Evolutionary conservation across 2,797 vertebrate genomes (phyloP).

Genomic region (Emydoidea blandingii): DNA sequence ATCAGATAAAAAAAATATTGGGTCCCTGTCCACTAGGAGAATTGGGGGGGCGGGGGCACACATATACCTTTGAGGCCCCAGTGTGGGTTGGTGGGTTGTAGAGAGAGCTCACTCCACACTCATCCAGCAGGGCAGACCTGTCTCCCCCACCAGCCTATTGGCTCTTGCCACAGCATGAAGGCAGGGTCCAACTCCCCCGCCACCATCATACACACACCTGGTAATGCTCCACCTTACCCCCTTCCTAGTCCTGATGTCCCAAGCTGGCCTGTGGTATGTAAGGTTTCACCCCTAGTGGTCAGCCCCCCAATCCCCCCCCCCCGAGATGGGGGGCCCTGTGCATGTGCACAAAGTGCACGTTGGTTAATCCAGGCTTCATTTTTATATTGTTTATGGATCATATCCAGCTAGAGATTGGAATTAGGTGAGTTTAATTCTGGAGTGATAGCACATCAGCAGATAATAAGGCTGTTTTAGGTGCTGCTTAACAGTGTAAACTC

Average conservation of each 20-base stretch:
- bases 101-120: background rate
- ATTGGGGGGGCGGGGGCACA: background rate
- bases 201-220: no score
- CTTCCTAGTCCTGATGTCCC: background rate
- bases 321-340: background rate
- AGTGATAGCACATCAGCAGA: conserved; percentile 39
- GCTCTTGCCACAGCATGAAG: background rate
- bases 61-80: background rate
- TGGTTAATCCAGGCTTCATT: background rate
- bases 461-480: background rate
- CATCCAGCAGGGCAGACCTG: background rate
- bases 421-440: conserved; percentile 51
- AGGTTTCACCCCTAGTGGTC: background rate
- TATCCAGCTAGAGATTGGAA: conserved; percentile 10
- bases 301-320: background rate
- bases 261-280: background rate
- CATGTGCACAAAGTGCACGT: background rate
- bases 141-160: background rate
- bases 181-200: background rate
- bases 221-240: background rate
- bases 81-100: background rate
- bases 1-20: background rate
- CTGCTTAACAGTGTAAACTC: background rate
- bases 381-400: background rate
- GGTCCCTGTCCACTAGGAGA: background rate